Evolutionary conservation across 1,140 invertebrate genomes (phyloP).

Genomic region (Psilanteris sp.): DNA sequence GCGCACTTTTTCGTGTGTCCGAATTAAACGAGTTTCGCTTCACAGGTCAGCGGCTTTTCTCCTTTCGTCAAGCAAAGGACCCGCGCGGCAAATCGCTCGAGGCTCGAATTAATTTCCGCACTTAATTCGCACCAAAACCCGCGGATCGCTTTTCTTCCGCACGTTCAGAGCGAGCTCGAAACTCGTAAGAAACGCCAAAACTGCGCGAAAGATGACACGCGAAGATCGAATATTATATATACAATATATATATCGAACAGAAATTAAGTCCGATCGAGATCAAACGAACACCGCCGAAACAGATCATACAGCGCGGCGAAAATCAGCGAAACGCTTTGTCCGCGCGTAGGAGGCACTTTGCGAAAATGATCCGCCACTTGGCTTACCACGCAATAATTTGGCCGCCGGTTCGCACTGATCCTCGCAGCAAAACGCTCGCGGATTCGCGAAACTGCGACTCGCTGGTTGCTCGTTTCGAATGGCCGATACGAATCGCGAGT

Average conservation of each 20-base stretch:
- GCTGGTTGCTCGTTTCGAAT: conserved; percentile 41
- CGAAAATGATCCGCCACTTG: background rate
- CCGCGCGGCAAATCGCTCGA: conserved; percentile 8
- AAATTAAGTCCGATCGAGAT: too few species aligned
- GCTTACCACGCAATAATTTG: conserved; percentile 16
- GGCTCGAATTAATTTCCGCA: conserved; percentile 12
- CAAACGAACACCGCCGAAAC: too few species aligned
- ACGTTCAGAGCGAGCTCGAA: too few species aligned
- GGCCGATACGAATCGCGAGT: conserved; percentile 67
- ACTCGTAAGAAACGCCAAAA: too few species aligned
- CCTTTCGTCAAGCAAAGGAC: conserved; percentile 11
- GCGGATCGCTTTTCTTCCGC: too few species aligned
- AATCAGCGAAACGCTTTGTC: conserved; percentile 20
- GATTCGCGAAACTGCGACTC: conserved; percentile 7
- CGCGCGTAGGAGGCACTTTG: background rate
- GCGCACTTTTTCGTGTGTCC: conserved; percentile 34
- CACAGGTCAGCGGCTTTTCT: conserved; percentile 49
- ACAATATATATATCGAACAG: too few species aligned
- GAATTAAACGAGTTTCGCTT: conserved; percentile 52
- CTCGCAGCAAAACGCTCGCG: too few species aligned
- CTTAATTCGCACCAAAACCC: background rate
- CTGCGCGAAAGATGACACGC: too few species aligned
- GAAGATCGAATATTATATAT: too few species aligned
- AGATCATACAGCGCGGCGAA: background rate
- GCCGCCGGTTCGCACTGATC: background rate